Percentiles rank a stretch among this genome's conserved stretches.
Evolutionary conservation across 2,888 invertebrate genomes (phyloP).

Genomic region (Marasmarcha lunaedactyla): DNA sequence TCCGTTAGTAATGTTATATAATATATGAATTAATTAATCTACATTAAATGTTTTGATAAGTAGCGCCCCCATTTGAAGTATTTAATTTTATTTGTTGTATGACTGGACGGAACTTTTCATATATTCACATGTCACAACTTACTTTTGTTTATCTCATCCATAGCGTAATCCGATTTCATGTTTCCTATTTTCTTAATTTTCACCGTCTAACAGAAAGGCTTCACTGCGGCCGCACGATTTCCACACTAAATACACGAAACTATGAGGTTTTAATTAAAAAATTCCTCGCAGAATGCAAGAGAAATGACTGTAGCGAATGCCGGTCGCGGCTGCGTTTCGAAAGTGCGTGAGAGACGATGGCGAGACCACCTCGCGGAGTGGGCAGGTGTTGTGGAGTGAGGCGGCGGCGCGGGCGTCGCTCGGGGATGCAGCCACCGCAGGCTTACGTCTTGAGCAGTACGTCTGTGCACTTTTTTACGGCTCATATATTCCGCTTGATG

Average conservation of each 20-base stretch:
- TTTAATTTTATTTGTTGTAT: too few species aligned
- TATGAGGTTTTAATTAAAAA: constrained; percentile 46
- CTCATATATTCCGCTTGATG: too few species aligned
- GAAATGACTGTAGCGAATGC: constrained; percentile 1
- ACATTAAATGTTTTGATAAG: too few species aligned
- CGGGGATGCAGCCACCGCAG: constrained; percentile 42
- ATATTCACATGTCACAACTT: too few species aligned
- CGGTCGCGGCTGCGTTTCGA: constrained; percentile 14
- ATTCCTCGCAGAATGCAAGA: constrained; percentile 31
- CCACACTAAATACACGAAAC: constrained; percentile 31
- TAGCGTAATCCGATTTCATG: constrained; percentile 68
- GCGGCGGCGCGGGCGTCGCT: constrained; percentile 22
- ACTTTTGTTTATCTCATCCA: constrained; percentile 68
- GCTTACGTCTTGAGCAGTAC: too few species aligned
- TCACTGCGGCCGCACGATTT: constrained; percentile 39
- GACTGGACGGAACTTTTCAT: too few species aligned
- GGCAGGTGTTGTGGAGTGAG: constrained; percentile 46
- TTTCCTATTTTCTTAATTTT: constrained; percentile 23
- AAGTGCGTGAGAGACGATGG: constrained; percentile 15
- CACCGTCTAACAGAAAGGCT: constrained; percentile 41
- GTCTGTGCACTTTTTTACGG: too few species aligned
- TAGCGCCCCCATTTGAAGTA: too few species aligned
- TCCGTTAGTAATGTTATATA: too few species aligned
- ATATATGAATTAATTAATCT: too few species aligned
- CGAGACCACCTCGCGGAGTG: constrained; percentile 44